Evolutionary conservation across 2,888 invertebrate genomes (phyloP), one percentile per base, ranked within the genome.

Genomic region (Lepas anatifera): DNA sequence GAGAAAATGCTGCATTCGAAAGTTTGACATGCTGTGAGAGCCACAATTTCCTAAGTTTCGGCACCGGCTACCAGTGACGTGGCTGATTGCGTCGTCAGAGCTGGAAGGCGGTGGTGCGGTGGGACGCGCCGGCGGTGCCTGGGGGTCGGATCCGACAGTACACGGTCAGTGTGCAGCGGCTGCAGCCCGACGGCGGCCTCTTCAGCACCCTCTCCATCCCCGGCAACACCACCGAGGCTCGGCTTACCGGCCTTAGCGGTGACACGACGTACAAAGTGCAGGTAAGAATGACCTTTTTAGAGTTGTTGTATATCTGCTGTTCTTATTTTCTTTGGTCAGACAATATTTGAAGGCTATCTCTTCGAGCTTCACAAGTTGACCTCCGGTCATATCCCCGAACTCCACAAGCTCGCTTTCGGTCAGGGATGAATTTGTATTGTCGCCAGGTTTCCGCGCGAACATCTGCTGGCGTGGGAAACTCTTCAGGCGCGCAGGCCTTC

Each of bases 111-210:
- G 84, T 87, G 75, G 86, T 90, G 74, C 87, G 95, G 11, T 95
- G 95, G 95, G 86, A 88, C 73, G 81, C 84, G 0, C 95, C 95
- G 0, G 78, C 82, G 46, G 83, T 85, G 70, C 84, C 87, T 3
- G 92, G 92, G 78, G 92, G 92, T 0, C 80, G 89, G 13, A 83
- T 93, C 48, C 81, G 85, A 16, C 58, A 32, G 11, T 58, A 58
- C 58, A 29, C 7, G 0, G 32, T 58, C 32, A 32, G 32, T 6
- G 68, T 87, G 88, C 1, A 95, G 93, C 79, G 85, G 85, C 72
- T 84, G 88, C 2, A 81, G 83, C 72, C 90, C 89, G 78, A 90
- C 90, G 88, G 82, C 80, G 73, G 78, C 80, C 71, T 69, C 63
- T n/a, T 81, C 25, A 81, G 83, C 66, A 81, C 84, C 11, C 81